These are phyloP conservation scores for Drosophila nigricruria DNA, from an alignment of 2,888 invertebrate species.

Conservation along the genomic window DNA sequence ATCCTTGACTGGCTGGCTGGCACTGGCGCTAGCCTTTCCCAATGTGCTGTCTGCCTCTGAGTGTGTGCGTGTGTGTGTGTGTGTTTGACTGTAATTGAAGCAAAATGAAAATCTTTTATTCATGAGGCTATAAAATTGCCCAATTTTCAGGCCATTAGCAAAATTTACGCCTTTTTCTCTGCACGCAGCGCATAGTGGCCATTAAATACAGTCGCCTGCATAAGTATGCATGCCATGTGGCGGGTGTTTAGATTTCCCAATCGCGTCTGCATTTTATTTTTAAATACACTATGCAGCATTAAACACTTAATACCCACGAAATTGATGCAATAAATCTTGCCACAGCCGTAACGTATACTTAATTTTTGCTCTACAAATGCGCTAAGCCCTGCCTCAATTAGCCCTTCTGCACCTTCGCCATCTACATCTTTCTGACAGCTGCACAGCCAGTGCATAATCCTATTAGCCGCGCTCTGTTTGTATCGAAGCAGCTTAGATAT, in stretches of 20 bases:
- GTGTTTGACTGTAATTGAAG: conserved; percentile 80
- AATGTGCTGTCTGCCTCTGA: conserved; percentile 35
- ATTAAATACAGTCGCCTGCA: conserved; percentile 79
- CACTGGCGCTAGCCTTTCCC: conserved; percentile 42
- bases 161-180: conserved; percentile 84
- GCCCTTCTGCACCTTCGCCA: neutral
- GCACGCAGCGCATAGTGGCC: conserved; percentile 77
- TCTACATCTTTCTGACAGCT: conserved; percentile 43
- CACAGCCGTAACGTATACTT: conserved; percentile 57
- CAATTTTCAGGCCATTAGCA: conserved; percentile 85
- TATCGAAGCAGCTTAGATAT: conserved; percentile 77
- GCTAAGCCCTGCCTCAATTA: neutral
- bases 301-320: conserved; percentile 35
- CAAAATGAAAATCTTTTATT: conserved; percentile 84
- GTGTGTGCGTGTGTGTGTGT: conserved; percentile 38
- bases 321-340: conserved; percentile 45
- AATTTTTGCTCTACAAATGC: conserved; percentile 37
- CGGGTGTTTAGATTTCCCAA: conserved; percentile 69
- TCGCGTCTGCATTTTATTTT: conserved; percentile 61
- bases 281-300: conserved; percentile 46
- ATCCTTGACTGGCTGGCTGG: conserved; percentile 60
- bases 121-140: conserved; percentile 85
- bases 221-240: conserved; percentile 72
- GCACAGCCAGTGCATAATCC: conserved; percentile 62
- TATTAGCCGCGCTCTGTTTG: conserved; percentile 67